A percentile compares a stretch with the other conserved stretches of the same genome.
phyloP scores from a whole-genome alignment of 2,888 invertebrate genomes.

The Oscheius onirici region DNA sequence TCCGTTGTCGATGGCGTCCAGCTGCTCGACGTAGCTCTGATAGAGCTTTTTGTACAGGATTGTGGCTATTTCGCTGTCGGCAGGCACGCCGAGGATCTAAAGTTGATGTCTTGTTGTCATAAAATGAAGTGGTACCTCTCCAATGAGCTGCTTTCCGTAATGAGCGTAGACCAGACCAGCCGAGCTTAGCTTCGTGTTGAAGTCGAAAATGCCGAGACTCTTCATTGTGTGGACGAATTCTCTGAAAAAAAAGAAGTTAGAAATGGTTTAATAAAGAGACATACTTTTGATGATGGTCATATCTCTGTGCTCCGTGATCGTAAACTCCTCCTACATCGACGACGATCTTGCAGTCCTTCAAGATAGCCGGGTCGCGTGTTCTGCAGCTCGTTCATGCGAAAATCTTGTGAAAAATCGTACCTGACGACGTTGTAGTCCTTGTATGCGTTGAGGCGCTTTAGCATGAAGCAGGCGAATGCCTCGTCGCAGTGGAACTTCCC shows the following conservation, averaged over 20 bases:
- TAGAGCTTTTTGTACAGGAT: slow-evolving; percentile 79
- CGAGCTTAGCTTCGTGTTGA: slow-evolving; percentile 83
- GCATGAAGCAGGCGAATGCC: slow-evolving; percentile 90
- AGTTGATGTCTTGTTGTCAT: background rate
- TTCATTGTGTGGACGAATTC: slow-evolving; percentile 73
- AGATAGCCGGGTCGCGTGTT: slow-evolving; percentile 76
- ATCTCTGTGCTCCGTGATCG: slow-evolving; percentile 81
- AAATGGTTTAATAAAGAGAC: slow-evolving; percentile 2
- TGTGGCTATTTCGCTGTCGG: slow-evolving; percentile 48
- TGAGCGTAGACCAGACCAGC: slow-evolving; percentile 89
- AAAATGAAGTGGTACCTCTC: slow-evolving; percentile 34
- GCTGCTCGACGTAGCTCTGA: slow-evolving; percentile 86
- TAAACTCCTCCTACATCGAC: slow-evolving; percentile 92
- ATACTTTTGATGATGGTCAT: slow-evolving; percentile 91
- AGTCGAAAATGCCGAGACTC: slow-evolving; percentile 57
- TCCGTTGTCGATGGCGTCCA: slow-evolving; percentile 98
- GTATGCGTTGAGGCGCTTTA: slow-evolving; percentile 84
- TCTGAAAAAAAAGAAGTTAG: slow-evolving; percentile 59
- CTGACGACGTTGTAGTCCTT: slow-evolving; percentile 84
- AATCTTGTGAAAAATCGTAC: slow-evolving; percentile 48
- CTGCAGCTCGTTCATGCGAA: slow-evolving; percentile 70
- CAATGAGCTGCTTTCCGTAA: slow-evolving; percentile 85
- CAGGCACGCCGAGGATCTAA: slow-evolving; percentile 39
- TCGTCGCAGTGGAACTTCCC: slow-evolving; percentile 93
- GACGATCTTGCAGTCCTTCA: slow-evolving; percentile 88